Percentiles rank a stretch among this genome's conserved stretches.
These are phyloP conservation scores for Emys orbicularis DNA, from an alignment of 2,797 vertebrate genomes.

Conservation along the genomic window DNA sequence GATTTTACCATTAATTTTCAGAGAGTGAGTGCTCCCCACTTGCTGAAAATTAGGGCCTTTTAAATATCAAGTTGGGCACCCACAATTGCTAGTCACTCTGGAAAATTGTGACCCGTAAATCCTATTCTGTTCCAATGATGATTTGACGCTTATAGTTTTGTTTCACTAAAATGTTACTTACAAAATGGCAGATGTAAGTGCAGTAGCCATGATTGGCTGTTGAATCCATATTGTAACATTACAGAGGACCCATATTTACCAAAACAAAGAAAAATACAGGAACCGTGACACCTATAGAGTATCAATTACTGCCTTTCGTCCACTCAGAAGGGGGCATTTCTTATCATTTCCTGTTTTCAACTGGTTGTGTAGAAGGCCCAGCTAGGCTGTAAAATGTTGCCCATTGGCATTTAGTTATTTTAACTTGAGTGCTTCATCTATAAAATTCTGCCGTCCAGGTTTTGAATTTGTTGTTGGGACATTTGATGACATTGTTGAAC, in stretches of 20 bases:
- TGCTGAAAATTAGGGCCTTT: neutral
- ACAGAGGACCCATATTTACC: neutral
- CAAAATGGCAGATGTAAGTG: fast-evolving
- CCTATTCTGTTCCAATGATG: neutral
- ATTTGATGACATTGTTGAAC: neutral
- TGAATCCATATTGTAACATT: fast-evolving
- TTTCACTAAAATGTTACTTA: neutral
- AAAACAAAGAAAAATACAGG: fast-evolving
- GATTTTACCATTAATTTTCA: neutral
- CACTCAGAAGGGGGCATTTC: neutral
- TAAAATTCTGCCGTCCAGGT: neutral
- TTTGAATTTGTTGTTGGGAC: neutral
- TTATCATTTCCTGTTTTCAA: neutral
- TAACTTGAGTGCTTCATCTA: neutral
- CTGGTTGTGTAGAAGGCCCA: neutral
- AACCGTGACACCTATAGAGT: neutral
- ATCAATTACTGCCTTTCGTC: neutral
- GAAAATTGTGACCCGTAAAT: neutral
- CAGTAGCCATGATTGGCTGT: neutral
- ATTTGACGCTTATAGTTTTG: neutral
- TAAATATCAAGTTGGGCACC: neutral
- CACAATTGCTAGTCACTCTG: neutral
- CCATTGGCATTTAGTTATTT: neutral
- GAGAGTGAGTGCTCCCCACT: neutral
- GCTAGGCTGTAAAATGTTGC: neutral